phyloP scores from a whole-genome alignment of 2,797 vertebrate species.

The Molossus alvarezi region DNA sequence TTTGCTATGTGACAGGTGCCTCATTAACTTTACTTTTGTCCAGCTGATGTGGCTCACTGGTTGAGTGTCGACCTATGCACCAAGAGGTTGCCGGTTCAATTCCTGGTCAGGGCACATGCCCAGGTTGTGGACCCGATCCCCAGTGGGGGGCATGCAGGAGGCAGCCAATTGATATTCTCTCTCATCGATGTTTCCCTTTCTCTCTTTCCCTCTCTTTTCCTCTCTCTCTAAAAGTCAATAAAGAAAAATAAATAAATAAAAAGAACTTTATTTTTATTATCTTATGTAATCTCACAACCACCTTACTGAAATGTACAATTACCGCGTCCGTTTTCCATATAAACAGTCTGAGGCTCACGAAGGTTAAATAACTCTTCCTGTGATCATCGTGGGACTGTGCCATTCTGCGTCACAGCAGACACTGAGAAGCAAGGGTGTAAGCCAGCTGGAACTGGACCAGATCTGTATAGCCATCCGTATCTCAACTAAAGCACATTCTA shows the following conservation, averaged over 20 bases:
- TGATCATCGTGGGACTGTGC: neutral
- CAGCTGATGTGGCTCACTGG: no score
- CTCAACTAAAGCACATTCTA: neutral
- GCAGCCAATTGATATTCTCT: no score
- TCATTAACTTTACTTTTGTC: neutral
- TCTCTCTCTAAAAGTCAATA: no score
- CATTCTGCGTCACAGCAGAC: neutral
- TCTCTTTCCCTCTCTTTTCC: no score
- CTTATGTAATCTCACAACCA: neutral
- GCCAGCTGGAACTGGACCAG: neutral
- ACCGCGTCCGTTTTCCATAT: neutral
- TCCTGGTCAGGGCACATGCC: no score
- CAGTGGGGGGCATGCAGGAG: no score
- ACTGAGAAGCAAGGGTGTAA: neutral
- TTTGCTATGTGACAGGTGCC: neutral
- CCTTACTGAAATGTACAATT: neutral
- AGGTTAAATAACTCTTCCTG: neutral
- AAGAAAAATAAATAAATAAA: no score
- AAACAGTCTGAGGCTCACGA: neutral
- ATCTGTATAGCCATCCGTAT: neutral
- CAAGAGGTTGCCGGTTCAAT: no score
- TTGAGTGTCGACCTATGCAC: no score
- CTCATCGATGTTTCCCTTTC: no score
- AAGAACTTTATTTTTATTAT: conserved; percentile 20
- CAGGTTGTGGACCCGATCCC: no score